Conservation (phyloP, 2,888 invertebrate species). For the Calameuta pallipes region DNA sequence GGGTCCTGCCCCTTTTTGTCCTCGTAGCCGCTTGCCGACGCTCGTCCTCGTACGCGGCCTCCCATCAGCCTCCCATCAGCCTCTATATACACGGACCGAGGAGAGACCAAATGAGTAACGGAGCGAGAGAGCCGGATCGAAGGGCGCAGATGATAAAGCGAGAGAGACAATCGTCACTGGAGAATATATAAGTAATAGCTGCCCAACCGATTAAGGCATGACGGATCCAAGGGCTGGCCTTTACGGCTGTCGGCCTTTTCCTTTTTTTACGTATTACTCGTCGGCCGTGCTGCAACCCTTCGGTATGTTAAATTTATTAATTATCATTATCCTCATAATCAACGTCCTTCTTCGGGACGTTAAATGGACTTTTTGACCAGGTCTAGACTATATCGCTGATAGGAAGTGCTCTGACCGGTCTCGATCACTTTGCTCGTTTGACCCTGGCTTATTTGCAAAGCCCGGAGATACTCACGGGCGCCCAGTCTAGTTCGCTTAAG, state of each 20-base stretch:
- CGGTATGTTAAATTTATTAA: not conserved
- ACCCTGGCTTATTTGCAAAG: slow-evolving; percentile 8
- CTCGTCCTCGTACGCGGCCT: not conserved
- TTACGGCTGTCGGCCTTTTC: slow-evolving; percentile 32
- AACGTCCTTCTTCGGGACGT: not conserved
- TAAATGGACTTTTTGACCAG: not conserved
- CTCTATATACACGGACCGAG: not conserved
- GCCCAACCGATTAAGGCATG: slow-evolving; percentile 45
- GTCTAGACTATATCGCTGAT: slow-evolving; percentile 10
- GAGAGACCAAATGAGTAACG: not conserved
- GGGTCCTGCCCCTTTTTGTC: slow-evolving; percentile 56
- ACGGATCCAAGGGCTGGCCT: slow-evolving; percentile 25
- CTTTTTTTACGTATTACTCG: slow-evolving; percentile 25
- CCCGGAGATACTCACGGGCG: slow-evolving; percentile 3
- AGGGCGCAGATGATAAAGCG: slow-evolving; percentile 2
- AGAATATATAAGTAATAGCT: slow-evolving; percentile 36
- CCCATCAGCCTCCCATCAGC: not conserved
- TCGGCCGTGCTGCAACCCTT: slow-evolving; percentile 8
- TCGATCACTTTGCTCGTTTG: slow-evolving; percentile 5
- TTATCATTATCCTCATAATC: not conserved
- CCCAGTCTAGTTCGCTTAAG: slow-evolving; percentile 49
- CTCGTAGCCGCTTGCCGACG: not conserved
- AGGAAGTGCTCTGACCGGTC: slow-evolving; percentile 30
- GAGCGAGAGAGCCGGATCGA: not conserved
- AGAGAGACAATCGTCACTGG: slow-evolving; percentile 11